Percentiles rank a stretch among this genome's conserved stretches.
phyloP scores from a whole-genome alignment of 2,888 invertebrate species.

The Plagodis dolabraria region DNA sequence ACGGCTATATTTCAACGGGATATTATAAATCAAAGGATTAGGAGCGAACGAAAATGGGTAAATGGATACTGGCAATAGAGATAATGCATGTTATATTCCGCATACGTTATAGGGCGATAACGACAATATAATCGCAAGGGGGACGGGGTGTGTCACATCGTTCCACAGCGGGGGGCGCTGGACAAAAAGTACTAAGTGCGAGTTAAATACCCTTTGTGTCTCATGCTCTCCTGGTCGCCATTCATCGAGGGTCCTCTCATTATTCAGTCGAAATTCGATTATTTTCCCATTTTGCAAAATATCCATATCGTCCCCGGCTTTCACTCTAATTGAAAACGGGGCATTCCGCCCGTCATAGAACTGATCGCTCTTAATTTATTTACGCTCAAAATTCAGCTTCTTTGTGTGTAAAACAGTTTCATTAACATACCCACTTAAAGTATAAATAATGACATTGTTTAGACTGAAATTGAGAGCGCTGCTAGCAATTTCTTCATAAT shows the following conservation, averaged over 20 bases:
- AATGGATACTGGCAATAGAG: constrained; percentile 79
- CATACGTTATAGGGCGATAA: constrained; percentile 82
- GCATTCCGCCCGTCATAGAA: constrained; percentile 60
- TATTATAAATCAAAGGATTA: constrained; percentile 84
- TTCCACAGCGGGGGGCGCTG: constrained; percentile 60
- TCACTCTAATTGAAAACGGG: constrained; percentile 80
- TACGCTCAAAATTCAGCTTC: constrained; percentile 49
- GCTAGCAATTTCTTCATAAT: background rate
- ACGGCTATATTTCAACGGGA: constrained; percentile 74
- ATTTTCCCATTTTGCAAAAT: constrained; percentile 84
- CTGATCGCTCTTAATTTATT: constrained; percentile 71
- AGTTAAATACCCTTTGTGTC: constrained; percentile 84
- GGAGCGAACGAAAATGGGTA: constrained; percentile 61
- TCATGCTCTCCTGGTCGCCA: constrained; percentile 66
- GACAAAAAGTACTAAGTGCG: constrained; percentile 83
- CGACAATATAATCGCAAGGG: constrained; percentile 75
- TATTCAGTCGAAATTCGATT: constrained; percentile 84
- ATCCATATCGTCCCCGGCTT: constrained; percentile 82
- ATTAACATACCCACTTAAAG: constrained; percentile 32
- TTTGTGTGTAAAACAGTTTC: constrained; percentile 44
- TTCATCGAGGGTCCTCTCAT: constrained; percentile 81
- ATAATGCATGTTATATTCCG: constrained; percentile 80
- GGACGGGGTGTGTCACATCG: constrained; percentile 45
- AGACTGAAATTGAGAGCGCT: background rate
- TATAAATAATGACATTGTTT: constrained; percentile 1